Percentiles rank a stretch among this genome's conserved stretches.
phyloP scores from a whole-genome alignment of 2,113 vertebrate species.

The Phoxinus phoxinus region DNA sequence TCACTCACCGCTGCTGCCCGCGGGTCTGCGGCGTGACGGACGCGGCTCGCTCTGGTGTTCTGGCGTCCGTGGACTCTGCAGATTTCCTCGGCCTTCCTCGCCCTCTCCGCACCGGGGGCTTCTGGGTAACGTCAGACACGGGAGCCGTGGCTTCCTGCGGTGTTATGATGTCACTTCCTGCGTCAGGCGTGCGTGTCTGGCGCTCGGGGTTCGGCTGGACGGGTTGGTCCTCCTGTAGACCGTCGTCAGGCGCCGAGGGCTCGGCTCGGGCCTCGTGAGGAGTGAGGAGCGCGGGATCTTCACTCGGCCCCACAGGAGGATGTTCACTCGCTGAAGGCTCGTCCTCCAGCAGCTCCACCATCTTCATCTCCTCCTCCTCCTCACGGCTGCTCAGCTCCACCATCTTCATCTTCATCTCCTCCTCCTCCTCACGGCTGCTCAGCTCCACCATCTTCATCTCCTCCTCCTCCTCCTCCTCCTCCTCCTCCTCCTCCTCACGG shows the following conservation, averaged over 20 bases:
- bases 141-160: background rate
- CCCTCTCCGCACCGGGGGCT: background rate
- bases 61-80: background rate
- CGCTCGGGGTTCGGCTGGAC: background rate
- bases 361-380: conserved; percentile 25
- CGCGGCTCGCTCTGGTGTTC: background rate
- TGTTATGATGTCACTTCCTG: background rate
- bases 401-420: conserved; percentile 40
- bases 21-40: background rate
- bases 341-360: conserved; percentile 46
- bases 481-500: too few species aligned
- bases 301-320: too few species aligned
- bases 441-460: background rate
- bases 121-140: background rate
- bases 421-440: too few species aligned
- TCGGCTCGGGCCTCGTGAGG: too few species aligned
- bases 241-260: background rate
- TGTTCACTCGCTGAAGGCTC: background rate
- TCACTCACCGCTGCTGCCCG: background rate
- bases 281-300: too few species aligned
- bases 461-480: too few species aligned
- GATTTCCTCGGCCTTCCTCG: conserved; percentile 51
- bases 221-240: background rate
- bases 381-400: conserved; percentile 15
- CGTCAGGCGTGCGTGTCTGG: background rate